phyloP scores from a whole-genome alignment of 2,797 vertebrate species.

The Oreortyx pictus region DNA sequence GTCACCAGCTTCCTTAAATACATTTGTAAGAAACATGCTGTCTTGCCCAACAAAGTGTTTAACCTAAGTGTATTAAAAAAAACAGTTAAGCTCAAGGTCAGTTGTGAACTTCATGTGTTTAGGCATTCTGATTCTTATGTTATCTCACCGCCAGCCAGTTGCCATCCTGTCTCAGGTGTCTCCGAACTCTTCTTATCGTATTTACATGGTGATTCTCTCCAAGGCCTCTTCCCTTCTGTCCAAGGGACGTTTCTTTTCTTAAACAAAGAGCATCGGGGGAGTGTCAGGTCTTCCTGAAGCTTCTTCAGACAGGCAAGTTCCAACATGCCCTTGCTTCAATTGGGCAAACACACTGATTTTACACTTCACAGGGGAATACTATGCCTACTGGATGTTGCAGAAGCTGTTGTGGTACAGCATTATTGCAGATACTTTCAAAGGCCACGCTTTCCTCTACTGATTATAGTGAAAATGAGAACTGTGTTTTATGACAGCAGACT shows the following conservation, averaged over 20 bases:
- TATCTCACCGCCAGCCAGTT: too few species aligned
- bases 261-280: too few species aligned
- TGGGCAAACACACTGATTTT: not conserved
- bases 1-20: not conserved
- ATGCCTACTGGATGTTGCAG: not conserved
- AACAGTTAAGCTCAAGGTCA: not conserved
- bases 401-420: not conserved
- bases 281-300: too few species aligned
- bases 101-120: not conserved
- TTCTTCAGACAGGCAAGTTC: too few species aligned
- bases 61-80: not conserved
- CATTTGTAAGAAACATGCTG: not conserved
- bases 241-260: too few species aligned
- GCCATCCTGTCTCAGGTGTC: too few species aligned
- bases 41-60: not conserved
- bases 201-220: too few species aligned
- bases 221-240: too few species aligned
- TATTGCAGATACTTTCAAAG: not conserved
- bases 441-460: not conserved
- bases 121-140: not conserved
- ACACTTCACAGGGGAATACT: not conserved
- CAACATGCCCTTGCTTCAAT: too few species aligned
- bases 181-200: too few species aligned
- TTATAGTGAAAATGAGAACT: not conserved
- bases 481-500: not conserved